These are phyloP conservation scores for Adelges cooleyi DNA, from an alignment of 1,140 invertebrate species.

Conservation along the genomic window DNA sequence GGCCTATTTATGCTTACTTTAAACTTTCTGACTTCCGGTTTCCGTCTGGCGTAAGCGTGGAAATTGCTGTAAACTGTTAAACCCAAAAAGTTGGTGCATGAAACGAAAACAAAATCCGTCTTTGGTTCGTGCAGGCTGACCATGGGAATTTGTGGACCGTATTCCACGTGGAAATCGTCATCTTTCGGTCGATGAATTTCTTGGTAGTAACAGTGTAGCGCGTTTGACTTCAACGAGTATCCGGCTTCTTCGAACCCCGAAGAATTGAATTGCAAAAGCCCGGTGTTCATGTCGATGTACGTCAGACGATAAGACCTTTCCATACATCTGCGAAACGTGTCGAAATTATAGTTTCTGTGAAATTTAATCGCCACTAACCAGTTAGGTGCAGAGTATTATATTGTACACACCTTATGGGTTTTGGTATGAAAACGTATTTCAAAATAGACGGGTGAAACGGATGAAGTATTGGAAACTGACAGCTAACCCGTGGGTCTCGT, in stretches of 20 bases:
- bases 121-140: slow-evolving; percentile 12
- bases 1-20: slow-evolving; percentile 27
- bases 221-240: slow-evolving; percentile 14
- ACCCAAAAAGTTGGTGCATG: slow-evolving; percentile 27
- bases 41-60: slow-evolving; percentile 30
- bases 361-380: too few species aligned
- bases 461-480: slow-evolving; percentile 33
- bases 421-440: slow-evolving; percentile 25
- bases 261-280: slow-evolving; percentile 30
- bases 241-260: slow-evolving; percentile 30
- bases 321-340: slow-evolving; percentile 27
- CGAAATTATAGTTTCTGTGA: not conserved
- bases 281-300: slow-evolving; percentile 31
- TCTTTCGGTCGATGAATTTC: slow-evolving; percentile 30
- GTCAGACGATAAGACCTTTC: slow-evolving; percentile 30
- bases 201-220: slow-evolving; percentile 31
- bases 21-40: slow-evolving; percentile 29
- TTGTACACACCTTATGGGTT: slow-evolving; percentile 31
- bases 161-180: slow-evolving; percentile 30
- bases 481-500: slow-evolving; percentile 32
- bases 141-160: slow-evolving; percentile 17
- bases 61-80: slow-evolving; percentile 30
- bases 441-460: slow-evolving; percentile 33
- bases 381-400: too few species aligned
- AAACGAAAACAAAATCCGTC: slow-evolving; percentile 31